These are phyloP conservation scores for Macroramphosus scolopax DNA, from an alignment of 2,797 vertebrate genomes.

Conservation along the genomic window DNA sequence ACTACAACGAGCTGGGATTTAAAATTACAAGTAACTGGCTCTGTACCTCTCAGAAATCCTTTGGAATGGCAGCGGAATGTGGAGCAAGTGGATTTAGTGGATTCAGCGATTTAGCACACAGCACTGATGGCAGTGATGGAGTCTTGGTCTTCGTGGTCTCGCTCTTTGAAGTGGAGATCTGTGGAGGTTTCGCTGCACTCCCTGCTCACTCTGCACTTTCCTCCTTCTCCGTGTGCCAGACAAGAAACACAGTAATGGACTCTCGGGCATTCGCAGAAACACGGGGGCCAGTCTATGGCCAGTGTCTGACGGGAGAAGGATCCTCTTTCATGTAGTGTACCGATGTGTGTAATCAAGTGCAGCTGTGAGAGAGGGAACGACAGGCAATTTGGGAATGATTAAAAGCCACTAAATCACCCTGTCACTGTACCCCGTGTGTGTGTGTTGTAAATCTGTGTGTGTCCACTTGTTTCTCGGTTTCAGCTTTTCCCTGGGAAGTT, in stretches of 20 bases:
- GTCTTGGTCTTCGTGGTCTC: slow-evolving; percentile 22
- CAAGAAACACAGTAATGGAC: slow-evolving; percentile 20
- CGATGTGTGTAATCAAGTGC: slow-evolving; percentile 49
- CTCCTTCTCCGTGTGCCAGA: neutral
- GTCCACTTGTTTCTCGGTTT: slow-evolving; percentile 17
- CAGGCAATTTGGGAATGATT: slow-evolving; percentile 61
- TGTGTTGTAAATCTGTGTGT: slow-evolving; percentile 17
- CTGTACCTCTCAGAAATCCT: slow-evolving; percentile 33
- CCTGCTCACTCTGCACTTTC: slow-evolving; percentile 42
- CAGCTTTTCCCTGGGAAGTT: slow-evolving; percentile 16
- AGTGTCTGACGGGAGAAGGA: slow-evolving; percentile 11
- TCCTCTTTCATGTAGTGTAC: slow-evolving; percentile 35
- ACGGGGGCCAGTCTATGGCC: slow-evolving; percentile 2
- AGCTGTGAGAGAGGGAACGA: slow-evolving; percentile 29
- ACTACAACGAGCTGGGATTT: slow-evolving; percentile 32
- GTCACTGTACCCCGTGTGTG: slow-evolving; percentile 19
- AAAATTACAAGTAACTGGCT: slow-evolving; percentile 36
- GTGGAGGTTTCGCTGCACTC: slow-evolving; percentile 17
- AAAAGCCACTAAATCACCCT: slow-evolving; percentile 60
- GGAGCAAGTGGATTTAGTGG: slow-evolving; percentile 39
- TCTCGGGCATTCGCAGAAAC: neutral
- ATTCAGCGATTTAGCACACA: slow-evolving; percentile 35
- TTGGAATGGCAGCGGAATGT: slow-evolving; percentile 32
- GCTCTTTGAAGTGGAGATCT: slow-evolving; percentile 34
- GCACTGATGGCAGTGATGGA: slow-evolving; percentile 33